These are phyloP conservation scores for Pollenia griseotomentosa DNA, from an alignment of 2,888 invertebrate species.

Conservation along the genomic window DNA sequence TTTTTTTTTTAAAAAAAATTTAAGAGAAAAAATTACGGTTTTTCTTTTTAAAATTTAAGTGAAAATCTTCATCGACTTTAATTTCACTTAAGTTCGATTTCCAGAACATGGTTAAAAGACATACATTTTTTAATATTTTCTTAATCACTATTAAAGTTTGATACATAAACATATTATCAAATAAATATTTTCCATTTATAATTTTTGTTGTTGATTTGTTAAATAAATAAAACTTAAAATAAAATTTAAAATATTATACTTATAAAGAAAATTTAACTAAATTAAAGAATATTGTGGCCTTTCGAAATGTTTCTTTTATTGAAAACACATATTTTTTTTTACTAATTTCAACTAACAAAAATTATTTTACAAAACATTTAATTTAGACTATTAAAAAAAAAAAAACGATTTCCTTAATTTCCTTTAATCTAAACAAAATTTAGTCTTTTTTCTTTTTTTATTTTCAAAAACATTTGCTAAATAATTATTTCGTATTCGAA, in stretches of 20 bases:
- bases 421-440: slow-evolving; percentile 55
- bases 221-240: slow-evolving; percentile 63
- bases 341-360: not conserved
- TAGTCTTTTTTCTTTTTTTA: slow-evolving; percentile 47
- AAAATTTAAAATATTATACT: slow-evolving; percentile 26
- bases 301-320: not conserved
- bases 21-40: too few species aligned
- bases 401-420: not conserved
- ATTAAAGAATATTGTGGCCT: slow-evolving; percentile 47
- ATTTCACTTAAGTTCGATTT: too few species aligned
- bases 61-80: too few species aligned
- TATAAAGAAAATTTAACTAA: slow-evolving; percentile 20
- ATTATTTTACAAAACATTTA: slow-evolving; percentile 37
- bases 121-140: too few species aligned
- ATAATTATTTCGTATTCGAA: not conserved
- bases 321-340: not conserved
- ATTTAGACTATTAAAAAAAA: slow-evolving; percentile 18
- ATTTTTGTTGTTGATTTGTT: not conserved
- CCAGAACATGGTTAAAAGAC: too few species aligned
- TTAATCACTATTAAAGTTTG: too few species aligned
- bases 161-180: not conserved
- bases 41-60: too few species aligned
- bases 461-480: not conserved
- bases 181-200: not conserved
- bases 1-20: too few species aligned